A percentile compares a stretch with the other conserved stretches of the same genome.
Evolutionary conservation across 2,797 vertebrate species (phyloP).

Genomic region (Alauda arvensis): DNA sequence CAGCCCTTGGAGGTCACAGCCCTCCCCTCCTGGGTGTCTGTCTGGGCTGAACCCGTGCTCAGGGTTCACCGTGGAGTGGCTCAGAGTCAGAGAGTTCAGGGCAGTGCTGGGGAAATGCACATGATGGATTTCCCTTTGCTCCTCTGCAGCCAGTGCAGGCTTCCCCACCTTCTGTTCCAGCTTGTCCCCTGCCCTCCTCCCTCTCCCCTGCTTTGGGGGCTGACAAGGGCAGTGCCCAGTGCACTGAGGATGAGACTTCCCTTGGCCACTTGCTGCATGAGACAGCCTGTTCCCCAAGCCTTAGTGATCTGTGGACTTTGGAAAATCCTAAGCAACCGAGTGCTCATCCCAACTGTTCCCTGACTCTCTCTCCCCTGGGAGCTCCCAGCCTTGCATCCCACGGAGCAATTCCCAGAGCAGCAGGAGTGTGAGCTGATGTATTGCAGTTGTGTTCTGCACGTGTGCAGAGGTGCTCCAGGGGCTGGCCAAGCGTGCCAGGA

Average conservation of each 20-base stretch:
- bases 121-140: background rate
- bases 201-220: background rate
- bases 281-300: background rate
- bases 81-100: conserved; percentile 9
- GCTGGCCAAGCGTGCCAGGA: background rate
- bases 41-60: background rate
- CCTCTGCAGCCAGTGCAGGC: background rate
- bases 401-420: accelerated
- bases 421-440: background rate
- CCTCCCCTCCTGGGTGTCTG: background rate
- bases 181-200: background rate
- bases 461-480: background rate
- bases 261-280: background rate
- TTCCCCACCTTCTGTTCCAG: background rate
- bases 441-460: accelerated
- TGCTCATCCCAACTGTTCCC: background rate
- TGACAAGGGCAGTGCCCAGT: background rate
- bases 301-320: background rate
- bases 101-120: accelerated
- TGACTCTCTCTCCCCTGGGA: background rate
- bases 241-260: accelerated
- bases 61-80: background rate
- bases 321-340: accelerated
- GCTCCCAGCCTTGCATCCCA: background rate
- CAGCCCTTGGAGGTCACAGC: background rate